These are phyloP conservation scores for Phocoena sinus DNA, from an alignment of 2,113 vertebrate species.

Conservation along the genomic window DNA sequence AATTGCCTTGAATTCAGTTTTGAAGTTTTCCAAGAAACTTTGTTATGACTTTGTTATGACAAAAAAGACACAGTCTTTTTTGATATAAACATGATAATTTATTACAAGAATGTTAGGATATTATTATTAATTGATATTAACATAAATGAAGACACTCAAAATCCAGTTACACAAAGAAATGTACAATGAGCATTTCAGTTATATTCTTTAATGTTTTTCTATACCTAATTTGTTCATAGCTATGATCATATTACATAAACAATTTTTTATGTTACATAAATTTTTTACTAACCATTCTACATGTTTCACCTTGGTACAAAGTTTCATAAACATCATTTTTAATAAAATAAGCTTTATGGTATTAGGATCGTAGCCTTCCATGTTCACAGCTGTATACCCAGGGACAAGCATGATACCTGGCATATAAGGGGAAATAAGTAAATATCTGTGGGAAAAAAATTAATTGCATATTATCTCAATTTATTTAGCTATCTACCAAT, in stretches of 20 bases:
- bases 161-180: not conserved
- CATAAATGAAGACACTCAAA: not conserved
- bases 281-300: not conserved
- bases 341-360: not conserved
- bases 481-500: not conserved
- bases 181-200: not conserved
- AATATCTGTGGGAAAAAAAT: not conserved
- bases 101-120: not conserved
- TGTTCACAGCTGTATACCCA: not conserved
- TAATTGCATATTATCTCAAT: not conserved
- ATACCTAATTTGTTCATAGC: not conserved
- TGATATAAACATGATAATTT: not conserved
- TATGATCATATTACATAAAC: not conserved
- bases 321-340: not conserved
- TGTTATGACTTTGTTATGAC: not conserved
- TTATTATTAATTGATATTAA: not conserved
- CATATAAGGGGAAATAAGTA: not conserved
- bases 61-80: not conserved
- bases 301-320: not conserved
- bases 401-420: not conserved
- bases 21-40: not conserved
- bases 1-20: slow-evolving; percentile 21
- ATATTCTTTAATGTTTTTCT: not conserved
- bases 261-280: not conserved
- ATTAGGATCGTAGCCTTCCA: not conserved